Conservation (phyloP, 2,797 vertebrate genomes). For the Clamator glandarius region DNA sequence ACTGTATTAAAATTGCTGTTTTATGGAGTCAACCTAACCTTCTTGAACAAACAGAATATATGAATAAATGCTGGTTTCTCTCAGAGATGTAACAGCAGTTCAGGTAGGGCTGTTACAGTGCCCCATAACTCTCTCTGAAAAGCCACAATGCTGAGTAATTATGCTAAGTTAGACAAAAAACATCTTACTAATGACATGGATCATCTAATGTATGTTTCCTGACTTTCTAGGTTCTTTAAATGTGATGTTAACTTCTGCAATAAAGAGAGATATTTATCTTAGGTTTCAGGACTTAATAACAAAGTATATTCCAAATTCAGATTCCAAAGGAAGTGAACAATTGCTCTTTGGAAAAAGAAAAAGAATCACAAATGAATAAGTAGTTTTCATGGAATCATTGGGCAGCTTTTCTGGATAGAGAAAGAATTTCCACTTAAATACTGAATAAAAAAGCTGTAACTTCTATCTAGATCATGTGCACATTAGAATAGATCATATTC, state of each 20-base stretch:
- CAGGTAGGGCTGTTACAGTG: slow-evolving; percentile 8
- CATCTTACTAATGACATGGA: slow-evolving; percentile 49
- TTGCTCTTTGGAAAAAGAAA: neutral
- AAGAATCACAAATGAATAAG: neutral
- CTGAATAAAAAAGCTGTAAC: neutral
- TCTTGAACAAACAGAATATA: neutral
- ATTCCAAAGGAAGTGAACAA: neutral
- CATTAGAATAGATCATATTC: neutral
- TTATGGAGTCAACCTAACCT: slow-evolving; percentile 12
- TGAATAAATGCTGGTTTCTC: neutral
- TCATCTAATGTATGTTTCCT: slow-evolving; percentile 58
- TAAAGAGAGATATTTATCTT: no score
- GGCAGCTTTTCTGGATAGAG: neutral
- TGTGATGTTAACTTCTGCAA: no score
- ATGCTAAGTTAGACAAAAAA: slow-evolving; percentile 42
- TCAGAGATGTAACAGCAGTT: neutral
- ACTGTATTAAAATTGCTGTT: slow-evolving; percentile 34
- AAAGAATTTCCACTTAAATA: neutral
- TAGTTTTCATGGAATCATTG: neutral
- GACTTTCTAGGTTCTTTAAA: slow-evolving; percentile 75
- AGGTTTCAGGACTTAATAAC: slow-evolving; percentile 60
- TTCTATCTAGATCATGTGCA: neutral
- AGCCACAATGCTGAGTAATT: neutral
- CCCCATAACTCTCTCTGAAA: neutral
- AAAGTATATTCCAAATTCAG: neutral